These are phyloP conservation scores for Macrosteles quadrilineatus DNA, from an alignment of 1,140 invertebrate genomes.

Conservation along the genomic window DNA sequence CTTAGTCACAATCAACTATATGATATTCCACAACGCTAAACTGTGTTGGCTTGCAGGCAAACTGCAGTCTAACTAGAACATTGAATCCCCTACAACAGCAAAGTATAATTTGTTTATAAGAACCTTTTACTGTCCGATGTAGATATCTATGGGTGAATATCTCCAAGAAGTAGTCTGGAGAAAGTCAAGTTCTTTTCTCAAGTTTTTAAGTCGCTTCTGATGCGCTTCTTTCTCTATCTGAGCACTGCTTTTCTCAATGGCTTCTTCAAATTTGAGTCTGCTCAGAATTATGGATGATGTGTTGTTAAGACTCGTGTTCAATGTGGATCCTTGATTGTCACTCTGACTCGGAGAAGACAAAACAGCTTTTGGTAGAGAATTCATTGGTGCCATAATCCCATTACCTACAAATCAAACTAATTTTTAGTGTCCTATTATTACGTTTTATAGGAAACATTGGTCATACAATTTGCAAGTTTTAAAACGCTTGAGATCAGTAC, in stretches of 20 bases:
- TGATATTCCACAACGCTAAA: too few relatives aligned
- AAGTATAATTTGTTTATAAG: too few relatives aligned
- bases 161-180: conserved; percentile 53
- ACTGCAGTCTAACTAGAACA: too few relatives aligned
- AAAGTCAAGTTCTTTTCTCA: conserved; percentile 53
- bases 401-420: background rate
- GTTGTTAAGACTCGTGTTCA: background rate
- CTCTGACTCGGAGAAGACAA: conserved; percentile 30
- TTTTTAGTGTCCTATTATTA: background rate
- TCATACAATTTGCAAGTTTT: too few relatives aligned
- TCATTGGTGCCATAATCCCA: conserved; percentile 24
- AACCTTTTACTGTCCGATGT: conserved; percentile 51
- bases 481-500: too few relatives aligned
- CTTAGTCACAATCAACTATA: too few relatives aligned
- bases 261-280: conserved; percentile 31
- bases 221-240: conserved; percentile 47
- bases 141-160: conserved; percentile 53
- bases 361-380: conserved; percentile 30
- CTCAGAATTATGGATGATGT: conserved; percentile 2
- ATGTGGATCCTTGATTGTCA: conserved; percentile 11
- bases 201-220: conserved; percentile 49
- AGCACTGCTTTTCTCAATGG: conserved; percentile 21
- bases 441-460: too few relatives aligned
- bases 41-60: too few relatives aligned
- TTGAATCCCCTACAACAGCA: too few relatives aligned